Evolutionary conservation across 2,888 invertebrate species (phyloP).

Genomic region (Cheilosia impressa): DNA sequence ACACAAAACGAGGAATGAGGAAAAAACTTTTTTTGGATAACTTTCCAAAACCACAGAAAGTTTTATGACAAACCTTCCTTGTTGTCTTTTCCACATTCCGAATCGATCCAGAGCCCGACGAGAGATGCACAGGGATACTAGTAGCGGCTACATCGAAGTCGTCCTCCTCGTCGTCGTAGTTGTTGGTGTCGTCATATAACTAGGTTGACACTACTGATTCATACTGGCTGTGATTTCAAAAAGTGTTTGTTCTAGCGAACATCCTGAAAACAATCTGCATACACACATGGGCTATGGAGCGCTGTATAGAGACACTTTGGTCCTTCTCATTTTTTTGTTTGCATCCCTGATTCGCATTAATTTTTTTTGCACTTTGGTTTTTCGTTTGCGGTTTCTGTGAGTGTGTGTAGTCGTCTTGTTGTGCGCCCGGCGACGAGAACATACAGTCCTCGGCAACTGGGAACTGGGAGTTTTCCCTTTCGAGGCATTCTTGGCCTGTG

Average conservation of each 20-base stretch:
- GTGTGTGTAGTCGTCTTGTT: conserved; percentile 32
- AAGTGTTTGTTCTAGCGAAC: conserved; percentile 71
- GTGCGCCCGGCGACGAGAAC: conserved; percentile 5
- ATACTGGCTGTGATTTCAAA: conserved; percentile 64
- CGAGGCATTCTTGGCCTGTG: conserved; percentile 46
- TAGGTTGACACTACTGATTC: conserved; percentile 70
- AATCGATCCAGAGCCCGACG: conserved; percentile 49
- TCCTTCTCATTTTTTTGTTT: conserved; percentile 39
- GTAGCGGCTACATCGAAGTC: conserved; percentile 23
- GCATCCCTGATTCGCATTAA: conserved; percentile 53
- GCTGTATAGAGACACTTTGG: conserved; percentile 43
- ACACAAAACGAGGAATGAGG: neutral
- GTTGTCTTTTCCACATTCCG: conserved; percentile 64
- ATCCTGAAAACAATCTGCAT: conserved; percentile 73
- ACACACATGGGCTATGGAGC: conserved; percentile 48
- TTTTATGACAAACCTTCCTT: conserved; percentile 72
- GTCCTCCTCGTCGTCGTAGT: conserved; percentile 26
- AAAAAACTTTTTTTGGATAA: conserved; percentile 58
- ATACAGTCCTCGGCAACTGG: neutral
- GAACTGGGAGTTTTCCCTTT: conserved; percentile 45
- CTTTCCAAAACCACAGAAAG: conserved; percentile 68
- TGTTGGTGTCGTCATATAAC: conserved; percentile 52
- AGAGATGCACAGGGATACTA: conserved; percentile 54
- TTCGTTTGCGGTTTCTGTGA: conserved; percentile 64
- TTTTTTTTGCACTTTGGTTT: conserved; percentile 51